Base-by-base conservation (phyloP, 1,140 invertebrate species). In the Drosophila kurseongensis region DNA sequence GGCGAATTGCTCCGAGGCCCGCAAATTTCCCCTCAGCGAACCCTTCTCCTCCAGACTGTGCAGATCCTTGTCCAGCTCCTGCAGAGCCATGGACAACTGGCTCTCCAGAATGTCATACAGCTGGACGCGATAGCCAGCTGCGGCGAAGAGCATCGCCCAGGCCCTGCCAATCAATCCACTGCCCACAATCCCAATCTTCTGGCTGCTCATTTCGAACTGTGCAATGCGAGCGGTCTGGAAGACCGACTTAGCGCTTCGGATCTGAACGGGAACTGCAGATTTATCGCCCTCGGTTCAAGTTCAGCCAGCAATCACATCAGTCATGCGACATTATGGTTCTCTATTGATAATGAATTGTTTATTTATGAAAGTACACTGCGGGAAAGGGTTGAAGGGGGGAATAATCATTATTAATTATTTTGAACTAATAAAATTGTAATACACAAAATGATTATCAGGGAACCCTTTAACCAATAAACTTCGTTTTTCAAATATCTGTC, bases 131-230 rank as follows among this genome's bases (percentile, higher is more conserved):
- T 98, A 98, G 4, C 97, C 97, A 18, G 95, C 97, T 12, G 96
- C 95, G 0, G 97, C 97, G 92, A 98, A 99, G 1, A 99, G 93
- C 97, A 99, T 98, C 0, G 98, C 95, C 97, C 97, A 99, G 90
- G 97, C 98, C 50, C 96, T 94, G 4, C 98, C 98, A 69, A 99
- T 98, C 27, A 99, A 93, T 10, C 98, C 98, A 93, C 98, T 95
- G 80, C 95, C 95, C 61, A 95, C 92, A 62, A 96, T 96, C 56
- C 95, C 95, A 85, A 96, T 95, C 93, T 95, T 96, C 92, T 95
- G 94, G 16, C 56, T 36, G 65, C 72, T 78, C 90, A 91, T 91
- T 61, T 41, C 60, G 27, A 51, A 88, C 76, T 88, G 57, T 38
- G 10, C 16, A 12, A 23, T 1, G 16, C 18, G 36, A 23, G 32